phyloP scores from a whole-genome alignment of 2,888 invertebrate species.

The Trachelus troglodyta region DNA sequence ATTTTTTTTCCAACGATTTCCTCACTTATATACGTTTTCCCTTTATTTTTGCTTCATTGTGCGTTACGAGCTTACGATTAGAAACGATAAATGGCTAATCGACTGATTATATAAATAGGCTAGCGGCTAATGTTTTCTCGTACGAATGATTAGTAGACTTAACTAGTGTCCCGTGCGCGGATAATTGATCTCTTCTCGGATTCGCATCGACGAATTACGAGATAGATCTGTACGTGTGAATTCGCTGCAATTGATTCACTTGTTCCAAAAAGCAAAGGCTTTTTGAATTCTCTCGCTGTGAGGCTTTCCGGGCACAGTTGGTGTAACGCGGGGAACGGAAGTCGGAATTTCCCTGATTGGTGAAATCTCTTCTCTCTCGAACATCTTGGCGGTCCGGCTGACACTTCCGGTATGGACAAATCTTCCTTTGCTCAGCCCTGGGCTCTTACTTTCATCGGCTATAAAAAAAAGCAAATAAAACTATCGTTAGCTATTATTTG shows the following conservation, averaged over 20 bases:
- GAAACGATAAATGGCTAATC: background rate
- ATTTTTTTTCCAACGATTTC: too few relatives aligned
- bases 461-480: conserved; percentile 10
- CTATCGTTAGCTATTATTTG: too few relatives aligned
- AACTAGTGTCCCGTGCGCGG: too few relatives aligned
- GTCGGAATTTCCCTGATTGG: conserved; percentile 23
- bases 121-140: background rate
- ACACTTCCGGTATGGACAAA: conserved; percentile 60
- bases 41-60: too few relatives aligned
- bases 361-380: conserved; percentile 51
- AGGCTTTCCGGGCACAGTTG: conserved; percentile 31
- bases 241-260: conserved; percentile 29
- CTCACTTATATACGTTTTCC: too few relatives aligned
- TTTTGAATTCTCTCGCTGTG: conserved; percentile 63
- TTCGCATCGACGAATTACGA: too few relatives aligned
- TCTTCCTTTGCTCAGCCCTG: conserved; percentile 48
- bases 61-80: too few relatives aligned
- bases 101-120: background rate
- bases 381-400: conserved; percentile 60
- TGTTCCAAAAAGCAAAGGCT: conserved; percentile 68
- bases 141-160: background rate
- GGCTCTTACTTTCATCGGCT: conserved; percentile 48
- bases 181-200: too few relatives aligned
- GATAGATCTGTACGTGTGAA: too few relatives aligned
- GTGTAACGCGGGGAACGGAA: conserved; percentile 28